phyloP scores from a whole-genome alignment of 2,797 vertebrate genomes.

The Schizopygopsis malacanthus region DNA sequence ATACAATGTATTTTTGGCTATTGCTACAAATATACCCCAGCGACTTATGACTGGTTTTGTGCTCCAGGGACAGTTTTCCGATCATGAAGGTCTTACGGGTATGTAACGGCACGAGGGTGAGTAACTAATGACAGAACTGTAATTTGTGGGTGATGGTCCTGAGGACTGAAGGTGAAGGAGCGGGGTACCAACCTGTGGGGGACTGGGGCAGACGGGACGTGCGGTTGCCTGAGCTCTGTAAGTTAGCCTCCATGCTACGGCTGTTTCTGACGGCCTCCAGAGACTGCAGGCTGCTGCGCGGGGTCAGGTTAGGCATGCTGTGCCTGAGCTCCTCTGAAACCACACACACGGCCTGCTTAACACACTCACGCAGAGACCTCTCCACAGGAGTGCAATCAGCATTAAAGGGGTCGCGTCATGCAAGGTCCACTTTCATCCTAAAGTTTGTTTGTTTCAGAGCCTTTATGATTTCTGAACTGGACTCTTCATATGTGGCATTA shows the following conservation, averaged over 20 bases:
- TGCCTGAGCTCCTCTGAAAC: constrained; percentile 90
- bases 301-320: constrained; percentile 94
- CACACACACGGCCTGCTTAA: constrained; percentile 70
- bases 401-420: neutral
- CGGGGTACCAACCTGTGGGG: constrained; percentile 82
- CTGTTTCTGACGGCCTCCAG: constrained; percentile 90
- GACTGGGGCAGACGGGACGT: constrained; percentile 88
- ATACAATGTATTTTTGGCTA: no score
- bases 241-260: constrained; percentile 92
- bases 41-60: no score
- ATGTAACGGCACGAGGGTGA: neutral
- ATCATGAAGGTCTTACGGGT: neutral
- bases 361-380: constrained; percentile 31
- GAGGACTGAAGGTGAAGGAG: neutral
- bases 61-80: neutral
- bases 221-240: constrained; percentile 89
- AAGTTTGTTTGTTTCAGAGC: neutral
- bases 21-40: no score
- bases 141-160: neutral
- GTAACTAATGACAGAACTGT: neutral
- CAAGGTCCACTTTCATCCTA: neutral
- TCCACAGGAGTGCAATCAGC: neutral
- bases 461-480: neutral
- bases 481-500: neutral
- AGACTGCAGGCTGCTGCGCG: constrained; percentile 86